Conservation (phyloP, 2,113 vertebrate genomes). For the Amblyornis subalaris region DNA sequence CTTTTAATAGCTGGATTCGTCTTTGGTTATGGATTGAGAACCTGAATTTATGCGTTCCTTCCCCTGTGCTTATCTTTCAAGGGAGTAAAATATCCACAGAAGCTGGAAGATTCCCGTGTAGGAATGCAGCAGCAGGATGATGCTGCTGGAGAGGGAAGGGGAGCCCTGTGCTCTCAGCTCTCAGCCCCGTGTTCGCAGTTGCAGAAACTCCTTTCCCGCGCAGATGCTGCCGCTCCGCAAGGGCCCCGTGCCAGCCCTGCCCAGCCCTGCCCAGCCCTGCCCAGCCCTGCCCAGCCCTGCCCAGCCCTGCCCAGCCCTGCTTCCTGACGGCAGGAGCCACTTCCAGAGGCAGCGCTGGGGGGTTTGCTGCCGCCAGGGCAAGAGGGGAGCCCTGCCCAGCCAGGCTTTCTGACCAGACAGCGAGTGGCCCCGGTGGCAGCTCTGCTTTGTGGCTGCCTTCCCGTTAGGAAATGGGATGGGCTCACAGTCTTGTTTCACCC, state of each 20-base stretch:
- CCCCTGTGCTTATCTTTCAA: background rate
- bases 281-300: background rate
- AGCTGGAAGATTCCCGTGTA: background rate
- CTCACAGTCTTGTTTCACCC: background rate
- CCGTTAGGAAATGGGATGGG: background rate
- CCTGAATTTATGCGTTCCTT: background rate
- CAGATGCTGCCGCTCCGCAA: background rate
- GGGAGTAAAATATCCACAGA: background rate
- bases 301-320: background rate
- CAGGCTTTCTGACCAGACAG: background rate
- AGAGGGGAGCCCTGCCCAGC: background rate
- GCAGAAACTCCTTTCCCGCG: background rate
- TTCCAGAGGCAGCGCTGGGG: background rate
- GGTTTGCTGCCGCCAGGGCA: background rate
- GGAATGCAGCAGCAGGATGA: background rate
- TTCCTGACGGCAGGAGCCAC: background rate
- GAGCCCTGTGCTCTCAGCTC: background rate
- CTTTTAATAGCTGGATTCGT: background rate
- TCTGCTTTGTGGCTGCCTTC: background rate
- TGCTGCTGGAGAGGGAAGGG: background rate
- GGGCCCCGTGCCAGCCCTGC: background rate
- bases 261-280: background rate
- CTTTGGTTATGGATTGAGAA: background rate
- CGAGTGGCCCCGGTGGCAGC: background rate
- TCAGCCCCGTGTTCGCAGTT: background rate